These are phyloP conservation scores for human DNA, from an alignment of 2,113 vertebrate species.

Conservation along the genomic window DNA sequence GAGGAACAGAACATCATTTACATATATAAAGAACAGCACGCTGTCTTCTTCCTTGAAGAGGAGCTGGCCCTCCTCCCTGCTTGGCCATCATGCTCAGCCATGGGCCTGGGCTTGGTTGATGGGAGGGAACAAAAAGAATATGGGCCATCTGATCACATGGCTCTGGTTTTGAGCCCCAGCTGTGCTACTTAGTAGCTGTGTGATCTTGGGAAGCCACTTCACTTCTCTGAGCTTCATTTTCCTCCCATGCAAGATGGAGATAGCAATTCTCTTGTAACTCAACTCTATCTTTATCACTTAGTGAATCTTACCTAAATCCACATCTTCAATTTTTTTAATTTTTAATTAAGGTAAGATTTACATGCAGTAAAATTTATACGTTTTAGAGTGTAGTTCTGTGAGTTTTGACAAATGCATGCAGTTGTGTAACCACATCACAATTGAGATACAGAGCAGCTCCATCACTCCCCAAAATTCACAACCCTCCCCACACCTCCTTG, in stretches of 20 bases:
- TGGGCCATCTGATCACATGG: neutral
- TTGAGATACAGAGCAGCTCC: neutral
- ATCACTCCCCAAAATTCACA: neutral
- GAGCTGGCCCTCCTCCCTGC: neutral
- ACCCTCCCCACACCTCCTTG: neutral
- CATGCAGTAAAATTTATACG: neutral
- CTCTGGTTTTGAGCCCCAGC: neutral
- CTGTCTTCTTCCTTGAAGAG: neutral
- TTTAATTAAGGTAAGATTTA: neutral
- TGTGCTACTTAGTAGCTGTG: neutral
- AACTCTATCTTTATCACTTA: neutral
- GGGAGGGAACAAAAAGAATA: neutral
- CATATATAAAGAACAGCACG: too few relatives aligned
- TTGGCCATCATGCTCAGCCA: neutral
- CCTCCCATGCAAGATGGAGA: neutral
- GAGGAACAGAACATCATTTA: neutral
- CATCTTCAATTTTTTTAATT: neutral
- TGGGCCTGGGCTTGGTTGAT: neutral
- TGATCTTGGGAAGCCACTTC: neutral
- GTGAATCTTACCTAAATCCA: neutral
- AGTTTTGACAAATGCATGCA: neutral
- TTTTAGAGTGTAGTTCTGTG: neutral
- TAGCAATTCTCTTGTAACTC: neutral
- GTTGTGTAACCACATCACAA: neutral
- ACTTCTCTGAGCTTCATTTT: neutral